phyloP scores from a whole-genome alignment of 2,888 invertebrate genomes.

The Aelia acuminata region DNA sequence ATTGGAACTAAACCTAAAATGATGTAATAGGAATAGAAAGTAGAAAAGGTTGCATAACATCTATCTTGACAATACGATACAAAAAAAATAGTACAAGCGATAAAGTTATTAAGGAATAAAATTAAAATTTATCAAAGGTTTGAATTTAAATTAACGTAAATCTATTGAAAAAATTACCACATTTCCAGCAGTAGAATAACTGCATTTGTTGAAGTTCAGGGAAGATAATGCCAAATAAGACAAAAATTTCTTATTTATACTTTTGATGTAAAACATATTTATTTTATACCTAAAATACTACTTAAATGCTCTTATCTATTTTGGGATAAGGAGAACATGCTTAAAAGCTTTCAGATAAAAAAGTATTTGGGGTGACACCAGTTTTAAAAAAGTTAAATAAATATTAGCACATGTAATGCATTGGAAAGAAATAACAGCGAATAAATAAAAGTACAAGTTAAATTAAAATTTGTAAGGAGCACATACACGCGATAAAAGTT shows the following conservation, averaged over 20 bases:
- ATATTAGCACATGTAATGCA: background rate
- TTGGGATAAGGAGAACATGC: background rate
- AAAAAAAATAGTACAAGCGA: background rate
- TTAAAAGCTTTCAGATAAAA: background rate
- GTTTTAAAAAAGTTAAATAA: background rate
- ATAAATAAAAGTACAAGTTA: background rate
- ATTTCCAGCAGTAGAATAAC: background rate
- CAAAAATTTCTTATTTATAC: background rate
- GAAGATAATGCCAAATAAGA: background rate
- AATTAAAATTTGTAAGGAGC: too few species aligned
- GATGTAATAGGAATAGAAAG: constrained; percentile 18
- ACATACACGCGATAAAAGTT: background rate
- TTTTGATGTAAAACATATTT: background rate
- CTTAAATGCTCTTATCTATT: background rate
- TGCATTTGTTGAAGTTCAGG: background rate
- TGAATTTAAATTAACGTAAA: background rate
- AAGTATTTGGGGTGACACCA: background rate
- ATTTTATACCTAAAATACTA: too few species aligned
- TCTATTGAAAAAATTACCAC: background rate
- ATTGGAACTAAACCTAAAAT: constrained; percentile 61
- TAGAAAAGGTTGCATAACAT: constrained; percentile 5
- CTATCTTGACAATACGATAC: background rate
- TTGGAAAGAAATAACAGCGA: background rate
- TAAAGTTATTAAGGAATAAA: background rate
- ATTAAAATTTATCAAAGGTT: background rate